These are phyloP conservation scores for Drosophila ficusphila DNA, from an alignment of 1,140 invertebrate species.

Conservation along the genomic window DNA sequence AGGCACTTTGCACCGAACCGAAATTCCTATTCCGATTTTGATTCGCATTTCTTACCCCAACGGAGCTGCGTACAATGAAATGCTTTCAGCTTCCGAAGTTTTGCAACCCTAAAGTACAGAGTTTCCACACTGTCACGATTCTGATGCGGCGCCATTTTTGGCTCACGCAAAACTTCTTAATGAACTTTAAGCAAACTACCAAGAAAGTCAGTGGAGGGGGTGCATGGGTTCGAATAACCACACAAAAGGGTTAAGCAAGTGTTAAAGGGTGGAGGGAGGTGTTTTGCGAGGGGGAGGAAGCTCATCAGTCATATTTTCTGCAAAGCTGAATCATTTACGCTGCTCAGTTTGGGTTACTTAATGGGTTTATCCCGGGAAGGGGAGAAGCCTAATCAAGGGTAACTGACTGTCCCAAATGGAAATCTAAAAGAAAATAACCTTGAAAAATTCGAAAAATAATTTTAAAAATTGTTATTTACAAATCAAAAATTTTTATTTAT, in stretches of 20 bases:
- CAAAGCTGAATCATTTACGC: conserved; percentile 59
- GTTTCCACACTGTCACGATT: conserved; percentile 71
- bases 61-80: conserved; percentile 57
- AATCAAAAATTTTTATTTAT: not conserved
- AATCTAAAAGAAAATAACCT: not conserved
- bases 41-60: not conserved
- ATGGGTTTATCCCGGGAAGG: conserved; percentile 22
- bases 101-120: conserved; percentile 58
- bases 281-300: not conserved
- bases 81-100: conserved; percentile 62
- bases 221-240: not conserved
- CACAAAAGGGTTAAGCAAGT: conserved; percentile 80
- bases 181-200: conserved; percentile 62
- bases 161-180: conserved; percentile 64
- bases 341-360: conserved; percentile 27
- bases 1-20: conserved; percentile 72
- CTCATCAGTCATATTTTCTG: conserved; percentile 74
- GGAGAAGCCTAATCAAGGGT: not conserved
- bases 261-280: conserved; percentile 38
- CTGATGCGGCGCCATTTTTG: conserved; percentile 54
- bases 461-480: not conserved
- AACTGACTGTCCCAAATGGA: not conserved
- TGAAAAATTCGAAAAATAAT: not conserved
- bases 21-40: too few relatives aligned
- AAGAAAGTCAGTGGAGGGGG: not conserved